A percentile compares a stretch with the other conserved stretches of the same genome.
These are phyloP conservation scores for Lamellibrachia columna DNA, from an alignment of 2,888 invertebrate species.

Conservation along the genomic window DNA sequence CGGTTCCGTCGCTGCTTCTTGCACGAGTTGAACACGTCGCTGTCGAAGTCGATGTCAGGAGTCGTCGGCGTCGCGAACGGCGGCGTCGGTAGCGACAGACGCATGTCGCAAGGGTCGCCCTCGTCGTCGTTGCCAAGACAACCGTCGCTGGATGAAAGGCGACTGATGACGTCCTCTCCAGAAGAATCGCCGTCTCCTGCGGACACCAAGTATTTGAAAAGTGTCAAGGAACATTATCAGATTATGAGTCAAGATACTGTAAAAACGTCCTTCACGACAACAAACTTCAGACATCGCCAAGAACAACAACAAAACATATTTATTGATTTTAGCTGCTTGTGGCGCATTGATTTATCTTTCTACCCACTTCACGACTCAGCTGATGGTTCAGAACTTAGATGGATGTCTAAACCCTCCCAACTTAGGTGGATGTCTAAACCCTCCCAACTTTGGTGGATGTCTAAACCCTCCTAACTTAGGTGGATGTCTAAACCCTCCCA, in stretches of 20 bases:
- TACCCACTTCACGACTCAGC: no score
- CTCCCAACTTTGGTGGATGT: no score
- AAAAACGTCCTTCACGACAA: no score
- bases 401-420: no score
- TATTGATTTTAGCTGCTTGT: no score
- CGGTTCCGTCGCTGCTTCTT: conserved; percentile 59
- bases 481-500: no score
- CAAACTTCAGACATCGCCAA: no score
- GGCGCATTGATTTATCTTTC: no score
- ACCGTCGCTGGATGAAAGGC: not conserved
- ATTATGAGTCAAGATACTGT: not conserved
- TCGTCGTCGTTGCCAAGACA: not conserved
- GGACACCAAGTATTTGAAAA: not conserved
- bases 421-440: no score
- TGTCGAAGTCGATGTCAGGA: conserved; percentile 34
- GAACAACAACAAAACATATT: no score
- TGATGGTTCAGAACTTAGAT: no score
- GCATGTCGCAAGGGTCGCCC: conserved; percentile 14
- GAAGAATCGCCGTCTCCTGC: conserved; percentile 6
- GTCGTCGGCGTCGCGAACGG: conserved; percentile 10
- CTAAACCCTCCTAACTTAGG: no score
- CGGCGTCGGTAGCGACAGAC: conserved; percentile 18
- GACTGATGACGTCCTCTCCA: not conserved
- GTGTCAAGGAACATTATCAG: not conserved
- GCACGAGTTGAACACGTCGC: conserved; percentile 35